Evolutionary conservation across 2,888 invertebrate species (phyloP), one percentile per base, ranked within the genome.

Genomic region (Chaetogeoica ovagalla): DNA sequence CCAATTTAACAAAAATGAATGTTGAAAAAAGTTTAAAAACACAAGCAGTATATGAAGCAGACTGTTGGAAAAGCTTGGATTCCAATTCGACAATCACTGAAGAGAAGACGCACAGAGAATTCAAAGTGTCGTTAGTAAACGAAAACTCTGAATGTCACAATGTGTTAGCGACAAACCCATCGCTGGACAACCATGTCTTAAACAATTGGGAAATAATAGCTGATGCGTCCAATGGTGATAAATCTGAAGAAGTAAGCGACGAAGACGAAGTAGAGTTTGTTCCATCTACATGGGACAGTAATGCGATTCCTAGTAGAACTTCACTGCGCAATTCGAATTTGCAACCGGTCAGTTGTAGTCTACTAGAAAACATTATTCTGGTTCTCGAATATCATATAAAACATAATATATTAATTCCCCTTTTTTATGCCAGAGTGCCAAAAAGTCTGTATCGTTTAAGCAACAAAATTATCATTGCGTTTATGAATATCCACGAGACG

Each of bases 391-490:
- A 52, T 7, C 15, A 13, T 57, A 15, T 17, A 15, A 21, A 48
- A 37, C 39, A 37, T 55, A 66, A 63, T 17, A 7, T 43, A n/a
- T n/a, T 0, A 21, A 55, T 74, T 66, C 3, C 43, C 15, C 52
- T 52, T 55, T 65, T 79, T 48, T 48, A 3, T 30, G 73, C 5
- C 85, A 90, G 90, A 83, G 85, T 82, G 83, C 85, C 55, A 91
- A 91, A 87, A 91, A 91, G 86, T 90, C 90, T 84, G 94, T 94
- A 69, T 92, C 91, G 87, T 94, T 94, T 88, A 93, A 94, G 85
- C 91, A 93, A 75, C 93, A 93, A 87, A 92, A 92, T 86, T 93
- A 93, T 87, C 93, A 93, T 87, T 92, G 93, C 85, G 92, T 94
- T 82, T 94, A 93, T 86, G 93, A 94, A 86, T 94, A 94, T 87